Base-by-base conservation (phyloP, 2,113 vertebrate species). In the Hyaena hyaena region DNA sequence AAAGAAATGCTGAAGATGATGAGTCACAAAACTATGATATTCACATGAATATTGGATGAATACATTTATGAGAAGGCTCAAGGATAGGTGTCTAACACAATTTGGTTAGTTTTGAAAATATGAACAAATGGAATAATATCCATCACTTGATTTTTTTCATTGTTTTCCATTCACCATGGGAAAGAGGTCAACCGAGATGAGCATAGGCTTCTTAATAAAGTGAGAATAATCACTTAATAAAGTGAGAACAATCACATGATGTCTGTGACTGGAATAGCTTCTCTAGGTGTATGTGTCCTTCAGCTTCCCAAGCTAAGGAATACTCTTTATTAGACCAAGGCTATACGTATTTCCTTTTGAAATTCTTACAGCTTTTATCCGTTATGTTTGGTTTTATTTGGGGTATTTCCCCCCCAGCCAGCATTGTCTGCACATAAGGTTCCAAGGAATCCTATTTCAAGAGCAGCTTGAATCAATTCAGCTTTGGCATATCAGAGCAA, bases 381-480 rank as follows among this genome's bases (percentile, higher is more conserved):
- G 21, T 17, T 96, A 45, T 45, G 39, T 86, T 85, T 97, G 58
- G 82, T 82, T 86, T 31, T 83, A 73, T 84, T 88, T 80, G 85
- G 68, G 17, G 33, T 5, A 14, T 85, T 85, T 66, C 96, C 93
- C 33, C 86, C 83, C 16, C 7, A 61, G 28, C 16, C 53, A 94
- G 68, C 11, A 85, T 90, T 17, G 90, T 35, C 39, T 93, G 89
- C 10, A 84, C 4, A 94, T 86, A 92, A 65, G 23, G 0, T 81
- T 98, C 85, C 45, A 96, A 85, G 88, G 16, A 28, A 68, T 71
- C 0, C 39, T 61, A 92, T 95, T 97, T 98, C 63, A 96, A 96
- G 96, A 97, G 73, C 85, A 98, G 23, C 89, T 97, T 93, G 84
- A 97, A 97, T 96, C 95, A 94, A 92, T 97, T 98, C 71, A 90